Conservation (phyloP, 2,113 vertebrate genomes). For the Lathamus discolor region DNA sequence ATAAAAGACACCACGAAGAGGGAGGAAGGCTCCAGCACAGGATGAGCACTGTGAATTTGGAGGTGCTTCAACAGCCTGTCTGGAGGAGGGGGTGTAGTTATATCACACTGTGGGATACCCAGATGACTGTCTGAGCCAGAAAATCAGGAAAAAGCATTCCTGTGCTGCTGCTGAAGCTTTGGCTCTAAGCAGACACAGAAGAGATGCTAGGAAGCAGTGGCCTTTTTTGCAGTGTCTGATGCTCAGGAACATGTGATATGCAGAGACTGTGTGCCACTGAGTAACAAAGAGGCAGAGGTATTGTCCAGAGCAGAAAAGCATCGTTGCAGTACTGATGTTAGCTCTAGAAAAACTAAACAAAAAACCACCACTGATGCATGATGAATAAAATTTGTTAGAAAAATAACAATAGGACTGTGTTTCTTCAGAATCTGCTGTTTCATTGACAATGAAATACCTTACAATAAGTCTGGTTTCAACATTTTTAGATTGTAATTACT, state of each 20-base stretch:
- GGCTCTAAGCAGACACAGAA: background rate
- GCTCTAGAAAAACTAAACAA: background rate
- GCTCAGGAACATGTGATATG: background rate
- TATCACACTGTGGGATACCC: background rate
- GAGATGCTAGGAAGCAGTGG: background rate
- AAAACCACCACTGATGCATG: background rate
- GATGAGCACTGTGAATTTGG: background rate
- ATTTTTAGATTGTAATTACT: background rate
- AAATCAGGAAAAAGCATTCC: background rate
- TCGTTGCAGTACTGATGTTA: background rate
- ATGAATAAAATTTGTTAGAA: background rate
- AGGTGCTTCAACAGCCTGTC: background rate
- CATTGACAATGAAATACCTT: background rate
- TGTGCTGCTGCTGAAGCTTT: background rate
- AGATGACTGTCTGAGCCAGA: background rate
- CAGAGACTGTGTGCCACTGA: background rate
- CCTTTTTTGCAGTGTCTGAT: background rate
- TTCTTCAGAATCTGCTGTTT: background rate
- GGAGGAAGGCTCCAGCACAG: background rate
- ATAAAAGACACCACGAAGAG: background rate
- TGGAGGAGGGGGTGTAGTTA: background rate
- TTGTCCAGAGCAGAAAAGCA: background rate
- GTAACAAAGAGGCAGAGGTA: background rate
- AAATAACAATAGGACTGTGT: background rate
- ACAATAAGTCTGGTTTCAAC: background rate